Conservation (phyloP, 2,888 invertebrate species). For the Hipparchia sbordonii region DNA sequence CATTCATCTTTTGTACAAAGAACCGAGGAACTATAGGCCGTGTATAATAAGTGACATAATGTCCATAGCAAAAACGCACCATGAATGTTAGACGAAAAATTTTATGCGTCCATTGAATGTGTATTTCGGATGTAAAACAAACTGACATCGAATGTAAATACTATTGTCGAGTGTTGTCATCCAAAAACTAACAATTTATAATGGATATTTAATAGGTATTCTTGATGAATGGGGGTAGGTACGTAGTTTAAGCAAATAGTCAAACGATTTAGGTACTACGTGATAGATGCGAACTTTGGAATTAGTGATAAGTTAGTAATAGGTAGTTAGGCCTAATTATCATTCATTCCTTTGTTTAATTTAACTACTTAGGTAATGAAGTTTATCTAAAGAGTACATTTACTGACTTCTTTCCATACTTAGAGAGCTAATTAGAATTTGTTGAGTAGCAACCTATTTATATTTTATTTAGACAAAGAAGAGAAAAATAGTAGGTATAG, state of each 20-base stretch:
- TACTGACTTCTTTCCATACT: background rate
- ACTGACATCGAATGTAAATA: slow-evolving; percentile 82
- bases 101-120: slow-evolving; percentile 76
- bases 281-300: slow-evolving; percentile 37
- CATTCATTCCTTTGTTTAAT: slow-evolving; percentile 2
- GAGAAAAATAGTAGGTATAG: too few relatives aligned
- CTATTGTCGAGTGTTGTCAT: slow-evolving; percentile 78
- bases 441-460: too few relatives aligned
- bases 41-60: slow-evolving; percentile 74
- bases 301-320: slow-evolving; percentile 22
- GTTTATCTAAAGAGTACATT: background rate
- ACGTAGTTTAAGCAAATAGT: slow-evolving; percentile 51
- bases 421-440: background rate
- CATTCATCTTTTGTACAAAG: slow-evolving; percentile 75
- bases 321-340: too few relatives aligned
- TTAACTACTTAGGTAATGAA: background rate
- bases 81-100: slow-evolving; percentile 70
- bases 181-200: slow-evolving; percentile 71
- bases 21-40: slow-evolving; percentile 74
- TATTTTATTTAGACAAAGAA: too few relatives aligned
- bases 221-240: slow-evolving; percentile 58
- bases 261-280: slow-evolving; percentile 42
- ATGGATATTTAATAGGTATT: slow-evolving; percentile 74
- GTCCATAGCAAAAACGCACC: slow-evolving; percentile 67
- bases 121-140: slow-evolving; percentile 81